These are phyloP conservation scores for Hassar affinis DNA, from an alignment of 2,113 vertebrate genomes.

Conservation along the genomic window DNA sequence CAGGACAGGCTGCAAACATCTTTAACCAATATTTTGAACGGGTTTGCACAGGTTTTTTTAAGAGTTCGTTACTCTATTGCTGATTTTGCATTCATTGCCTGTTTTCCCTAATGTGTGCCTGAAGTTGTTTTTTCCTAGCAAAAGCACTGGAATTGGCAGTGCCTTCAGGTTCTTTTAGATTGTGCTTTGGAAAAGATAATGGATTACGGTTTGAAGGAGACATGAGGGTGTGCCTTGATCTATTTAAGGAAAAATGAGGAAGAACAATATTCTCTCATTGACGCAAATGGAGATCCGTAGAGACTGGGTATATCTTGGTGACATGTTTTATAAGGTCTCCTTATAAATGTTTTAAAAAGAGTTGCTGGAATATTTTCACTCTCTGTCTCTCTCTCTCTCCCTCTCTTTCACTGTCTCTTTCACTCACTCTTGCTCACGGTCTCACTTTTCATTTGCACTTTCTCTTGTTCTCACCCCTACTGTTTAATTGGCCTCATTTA, in stretches of 20 bases:
- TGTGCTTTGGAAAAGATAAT: conserved; percentile 37
- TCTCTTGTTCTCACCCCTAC: neutral
- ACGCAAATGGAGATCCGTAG: conserved; percentile 50
- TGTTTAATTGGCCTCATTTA: conserved; percentile 48
- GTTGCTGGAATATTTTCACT: neutral
- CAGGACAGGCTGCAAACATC: neutral
- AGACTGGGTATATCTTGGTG: conserved; percentile 47
- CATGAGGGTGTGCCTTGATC: conserved; percentile 40
- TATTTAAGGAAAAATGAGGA: conserved; percentile 47
- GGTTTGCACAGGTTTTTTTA: neutral
- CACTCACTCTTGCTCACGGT: conserved; percentile 27
- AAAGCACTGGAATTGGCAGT: conserved; percentile 21
- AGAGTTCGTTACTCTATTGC: too few relatives aligned
- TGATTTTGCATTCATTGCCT: neutral
- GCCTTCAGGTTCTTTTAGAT: conserved; percentile 18
- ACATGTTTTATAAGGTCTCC: conserved; percentile 45
- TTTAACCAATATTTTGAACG: neutral
- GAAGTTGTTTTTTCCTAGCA: neutral
- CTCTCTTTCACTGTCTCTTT: conserved; percentile 23
- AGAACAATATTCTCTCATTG: conserved; percentile 47
- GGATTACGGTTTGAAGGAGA: conserved; percentile 28
- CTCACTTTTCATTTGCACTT: neutral
- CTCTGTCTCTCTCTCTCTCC: conserved; percentile 41
- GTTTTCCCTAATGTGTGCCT: conserved; percentile 1
- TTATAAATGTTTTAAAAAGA: conserved; percentile 42